Conservation (phyloP, 2,888 invertebrate genomes). For the Aphodius granarius region DNA sequence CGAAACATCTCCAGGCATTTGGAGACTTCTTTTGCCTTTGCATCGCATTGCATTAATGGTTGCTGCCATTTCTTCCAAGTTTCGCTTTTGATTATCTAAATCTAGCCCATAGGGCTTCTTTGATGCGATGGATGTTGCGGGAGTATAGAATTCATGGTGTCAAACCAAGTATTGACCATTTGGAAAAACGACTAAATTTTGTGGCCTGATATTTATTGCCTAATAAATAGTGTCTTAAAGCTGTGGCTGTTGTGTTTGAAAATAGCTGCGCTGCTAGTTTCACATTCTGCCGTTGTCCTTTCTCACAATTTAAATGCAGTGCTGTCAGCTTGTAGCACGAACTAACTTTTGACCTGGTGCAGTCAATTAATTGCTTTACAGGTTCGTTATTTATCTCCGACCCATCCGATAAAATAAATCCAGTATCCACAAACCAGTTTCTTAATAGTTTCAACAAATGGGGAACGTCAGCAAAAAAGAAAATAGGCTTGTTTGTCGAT, state of each 20-base stretch:
- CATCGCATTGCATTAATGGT: constrained; percentile 24
- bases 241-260: no score
- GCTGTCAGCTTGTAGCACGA: constrained; percentile 24
- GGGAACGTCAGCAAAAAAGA: constrained; percentile 33
- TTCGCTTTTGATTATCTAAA: constrained; percentile 21
- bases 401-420: constrained; percentile 18
- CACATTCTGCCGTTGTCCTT: no score
- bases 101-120: constrained; percentile 28
- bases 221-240: no score
- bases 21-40: constrained; percentile 22
- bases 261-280: no score
- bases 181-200: constrained; percentile 20
- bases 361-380: constrained; percentile 7
- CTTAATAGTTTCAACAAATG: no score
- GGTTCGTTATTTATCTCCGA: constrained; percentile 3
- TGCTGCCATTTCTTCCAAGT: constrained; percentile 25
- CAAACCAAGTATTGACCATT: constrained; percentile 27
- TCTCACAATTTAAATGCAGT: constrained; percentile 28
- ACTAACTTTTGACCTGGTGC: constrained; percentile 24
- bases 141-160: constrained; percentile 27
- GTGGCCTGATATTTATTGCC: neutral
- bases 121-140: constrained; percentile 5
- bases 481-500: constrained; percentile 26
- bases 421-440: constrained; percentile 33
- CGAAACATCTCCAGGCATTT: no score